Conservation (phyloP, 1,140 invertebrate species). For the Ceratina japonica region DNA sequence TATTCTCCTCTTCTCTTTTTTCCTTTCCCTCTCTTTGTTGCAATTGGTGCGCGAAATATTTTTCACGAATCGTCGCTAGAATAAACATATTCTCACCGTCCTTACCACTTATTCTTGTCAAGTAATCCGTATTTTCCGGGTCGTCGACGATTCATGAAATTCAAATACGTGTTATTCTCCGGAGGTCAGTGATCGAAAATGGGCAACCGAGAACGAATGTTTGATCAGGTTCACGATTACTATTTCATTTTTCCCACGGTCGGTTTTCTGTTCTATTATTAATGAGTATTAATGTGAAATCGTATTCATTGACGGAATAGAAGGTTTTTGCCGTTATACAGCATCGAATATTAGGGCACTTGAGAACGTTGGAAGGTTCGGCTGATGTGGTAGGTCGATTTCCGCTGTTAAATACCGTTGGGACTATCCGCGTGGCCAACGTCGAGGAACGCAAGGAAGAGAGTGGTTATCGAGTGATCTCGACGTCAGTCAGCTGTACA, state of each 20-base stretch:
- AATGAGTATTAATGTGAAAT: too few relatives aligned
- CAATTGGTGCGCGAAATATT: neutral
- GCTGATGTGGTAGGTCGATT: neutral
- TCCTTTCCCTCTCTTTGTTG: neutral
- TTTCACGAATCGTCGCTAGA: neutral
- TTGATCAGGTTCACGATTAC: neutral
- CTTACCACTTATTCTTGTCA: neutral
- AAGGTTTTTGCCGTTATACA: neutral
- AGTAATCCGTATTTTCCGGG: conserved; percentile 29
- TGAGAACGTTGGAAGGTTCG: neutral
- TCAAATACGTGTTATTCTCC: conserved; percentile 7
- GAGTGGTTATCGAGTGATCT: conserved; percentile 40
- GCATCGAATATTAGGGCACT: neutral
- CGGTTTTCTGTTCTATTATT: too few relatives aligned
- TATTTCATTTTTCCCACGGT: neutral
- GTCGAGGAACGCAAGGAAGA: conserved; percentile 7
- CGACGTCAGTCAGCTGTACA: conserved; percentile 18
- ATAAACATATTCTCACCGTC: neutral
- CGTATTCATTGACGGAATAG: too few relatives aligned
- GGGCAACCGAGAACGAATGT: too few relatives aligned
- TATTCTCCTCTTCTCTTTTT: too few relatives aligned
- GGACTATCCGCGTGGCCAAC: neutral
- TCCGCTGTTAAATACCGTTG: neutral
- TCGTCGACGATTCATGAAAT: conserved; percentile 26
- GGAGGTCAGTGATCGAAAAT: neutral